Evolutionary conservation across 1,140 invertebrate species (phyloP), one percentile per base, ranked within the genome.

Genomic region (Samia ricini): DNA sequence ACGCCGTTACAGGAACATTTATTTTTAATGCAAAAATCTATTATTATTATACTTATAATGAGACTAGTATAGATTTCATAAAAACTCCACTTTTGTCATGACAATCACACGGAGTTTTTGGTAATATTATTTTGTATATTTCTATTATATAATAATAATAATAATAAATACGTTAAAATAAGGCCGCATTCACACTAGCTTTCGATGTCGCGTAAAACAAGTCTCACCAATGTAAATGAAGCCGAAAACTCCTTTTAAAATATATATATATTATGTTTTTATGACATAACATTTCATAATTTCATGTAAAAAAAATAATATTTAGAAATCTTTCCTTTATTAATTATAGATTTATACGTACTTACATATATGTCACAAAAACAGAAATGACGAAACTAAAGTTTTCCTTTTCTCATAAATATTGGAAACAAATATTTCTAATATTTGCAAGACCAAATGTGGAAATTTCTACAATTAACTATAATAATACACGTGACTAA

Each of bases 1-100:
- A 88, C 81, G 83, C 81, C 83, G 83, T 83, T 83, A 87, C 80
- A 89, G 86, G 86, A 89, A 89, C 86, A 89, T 87, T 81, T 82
- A 80, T 26, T 57, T 81, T 82, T 80, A 42, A 83, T 84, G 83
- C 82, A 85, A 86, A 84, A 69, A 48, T 78, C 79, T 86, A 79
- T 84, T n/a, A n/a, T n/a, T n/a, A n/a, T 26, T 83, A 78, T 83
- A 83, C 76, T 88, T 85, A 83, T 81, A 86, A 87, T 83, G 79
- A 79, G 85, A 88, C 85, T 88, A 88, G 84, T 85, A 84, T 82
- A 83, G 72, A 81, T 77, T 80, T 72, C 71, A 71, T 76, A 74
- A 76, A 70, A 76, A 80, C 77, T 80, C 76, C 81, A 68, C 8
- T 73, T 64, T 76, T 78, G 83, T 83, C 80, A 81, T 84, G 77